phyloP scores from a whole-genome alignment of 2,888 invertebrate genomes.

The Andrena trimmerana region DNA sequence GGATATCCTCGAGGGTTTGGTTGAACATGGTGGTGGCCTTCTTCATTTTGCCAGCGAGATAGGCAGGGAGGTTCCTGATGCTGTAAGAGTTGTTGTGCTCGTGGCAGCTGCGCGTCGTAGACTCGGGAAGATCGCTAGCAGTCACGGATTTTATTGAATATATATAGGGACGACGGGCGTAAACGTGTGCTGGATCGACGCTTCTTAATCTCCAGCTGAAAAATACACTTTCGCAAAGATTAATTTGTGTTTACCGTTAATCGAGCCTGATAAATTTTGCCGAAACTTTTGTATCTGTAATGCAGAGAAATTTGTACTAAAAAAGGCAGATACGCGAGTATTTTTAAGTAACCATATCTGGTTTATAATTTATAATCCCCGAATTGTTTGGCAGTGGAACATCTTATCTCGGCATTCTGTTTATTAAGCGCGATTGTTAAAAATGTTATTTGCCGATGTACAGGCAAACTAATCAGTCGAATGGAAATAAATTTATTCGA shows the following conservation, averaged over 20 bases:
- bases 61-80: neutral
- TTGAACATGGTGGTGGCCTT: slow-evolving; percentile 52
- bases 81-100: neutral
- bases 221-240: neutral
- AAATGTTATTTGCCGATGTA: too few species aligned
- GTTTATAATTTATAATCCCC: too few species aligned
- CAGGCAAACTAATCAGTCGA: too few species aligned
- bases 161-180: slow-evolving; percentile 18
- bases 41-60: slow-evolving; percentile 19
- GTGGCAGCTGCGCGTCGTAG: neutral
- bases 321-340: neutral
- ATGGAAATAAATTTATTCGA: too few species aligned
- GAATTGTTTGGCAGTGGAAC: too few species aligned
- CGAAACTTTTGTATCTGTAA: slow-evolving; percentile 8
- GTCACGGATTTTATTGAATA: slow-evolving; percentile 17
- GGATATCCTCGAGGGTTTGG: slow-evolving; percentile 85
- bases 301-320: neutral
- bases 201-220: slow-evolving; percentile 31
- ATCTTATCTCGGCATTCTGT: too few species aligned
- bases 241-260: slow-evolving; percentile 16
- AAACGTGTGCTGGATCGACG: slow-evolving; percentile 9
- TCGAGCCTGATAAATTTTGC: neutral
- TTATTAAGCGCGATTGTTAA: too few species aligned
- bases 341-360: neutral
- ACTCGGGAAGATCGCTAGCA: slow-evolving; percentile 1